phyloP scores from a whole-genome alignment of 2,113 vertebrate species.

The Opisthocomus hoazin region DNA sequence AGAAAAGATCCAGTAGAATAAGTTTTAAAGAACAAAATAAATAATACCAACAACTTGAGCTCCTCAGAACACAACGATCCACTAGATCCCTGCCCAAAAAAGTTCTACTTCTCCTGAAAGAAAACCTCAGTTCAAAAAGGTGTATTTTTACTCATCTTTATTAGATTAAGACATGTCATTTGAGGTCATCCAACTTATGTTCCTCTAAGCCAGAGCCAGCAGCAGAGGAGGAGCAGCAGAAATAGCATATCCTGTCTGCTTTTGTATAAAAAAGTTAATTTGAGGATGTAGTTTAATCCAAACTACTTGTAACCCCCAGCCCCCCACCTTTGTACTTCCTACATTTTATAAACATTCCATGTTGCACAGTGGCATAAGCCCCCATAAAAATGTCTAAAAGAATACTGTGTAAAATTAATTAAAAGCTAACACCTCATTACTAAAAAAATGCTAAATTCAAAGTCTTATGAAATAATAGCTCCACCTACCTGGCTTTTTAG shows the following conservation, averaged over 20 bases:
- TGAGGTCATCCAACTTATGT: conserved; percentile 6
- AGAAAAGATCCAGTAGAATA: neutral
- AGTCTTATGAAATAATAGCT: conserved; percentile 22
- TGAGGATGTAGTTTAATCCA: neutral
- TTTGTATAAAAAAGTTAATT: neutral
- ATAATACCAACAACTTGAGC: neutral
- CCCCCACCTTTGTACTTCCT: neutral
- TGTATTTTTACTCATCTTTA: neutral
- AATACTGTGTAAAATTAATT: neutral
- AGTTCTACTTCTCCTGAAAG: neutral
- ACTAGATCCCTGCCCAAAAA: neutral
- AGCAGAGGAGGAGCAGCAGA: neutral
- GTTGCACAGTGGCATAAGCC: neutral
- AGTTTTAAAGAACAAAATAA: neutral
- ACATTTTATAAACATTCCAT: neutral
- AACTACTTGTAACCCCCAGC: neutral
- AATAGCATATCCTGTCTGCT: neutral
- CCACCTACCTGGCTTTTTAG: conserved; percentile 94
- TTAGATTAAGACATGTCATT: neutral
- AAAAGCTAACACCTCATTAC: neutral
- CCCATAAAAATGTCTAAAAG: neutral
- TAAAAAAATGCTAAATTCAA: neutral
- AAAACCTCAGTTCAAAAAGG: neutral
- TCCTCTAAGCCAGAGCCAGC: neutral
- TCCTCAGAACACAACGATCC: neutral